Conservation (phyloP, 2,888 invertebrate species). For the Holacanthella duospinosa region DNA sequence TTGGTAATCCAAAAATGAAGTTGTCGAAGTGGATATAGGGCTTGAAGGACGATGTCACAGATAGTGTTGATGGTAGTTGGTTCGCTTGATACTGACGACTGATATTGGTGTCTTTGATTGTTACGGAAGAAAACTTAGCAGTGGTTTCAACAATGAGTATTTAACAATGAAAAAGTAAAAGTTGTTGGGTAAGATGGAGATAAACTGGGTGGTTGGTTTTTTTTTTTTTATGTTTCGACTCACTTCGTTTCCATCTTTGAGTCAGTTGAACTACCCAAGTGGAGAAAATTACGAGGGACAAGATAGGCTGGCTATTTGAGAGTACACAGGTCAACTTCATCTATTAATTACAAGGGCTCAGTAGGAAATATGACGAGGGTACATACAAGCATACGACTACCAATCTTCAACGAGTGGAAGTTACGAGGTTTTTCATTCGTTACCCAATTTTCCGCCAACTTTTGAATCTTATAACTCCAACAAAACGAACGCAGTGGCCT, state of each 20-base stretch:
- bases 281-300: background rate
- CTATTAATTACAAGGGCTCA: background rate
- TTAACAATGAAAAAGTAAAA: background rate
- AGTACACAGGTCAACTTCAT: background rate
- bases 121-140: conserved; percentile 27
- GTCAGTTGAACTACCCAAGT: background rate
- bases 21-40: too few species aligned
- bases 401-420: background rate
- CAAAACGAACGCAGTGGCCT: too few species aligned
- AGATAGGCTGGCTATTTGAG: background rate
- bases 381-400: too few species aligned
- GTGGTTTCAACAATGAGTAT: background rate
- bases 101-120: conserved; percentile 17
- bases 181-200: conserved; percentile 2
- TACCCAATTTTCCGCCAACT: too few species aligned
- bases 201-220: conserved; percentile 1
- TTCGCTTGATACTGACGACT: conserved; percentile 12
- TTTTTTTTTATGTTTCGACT: background rate
- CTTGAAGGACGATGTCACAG: too few species aligned
- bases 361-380: too few species aligned
- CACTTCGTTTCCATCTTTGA: background rate
- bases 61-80: too few species aligned
- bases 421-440: background rate
- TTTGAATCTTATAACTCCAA: too few species aligned
- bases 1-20: too few species aligned